A percentile compares a stretch with the other conserved stretches of the same genome.
Evolutionary conservation across 2,113 vertebrate species (phyloP).

Genomic region (Chloropsis hardwickii): DNA sequence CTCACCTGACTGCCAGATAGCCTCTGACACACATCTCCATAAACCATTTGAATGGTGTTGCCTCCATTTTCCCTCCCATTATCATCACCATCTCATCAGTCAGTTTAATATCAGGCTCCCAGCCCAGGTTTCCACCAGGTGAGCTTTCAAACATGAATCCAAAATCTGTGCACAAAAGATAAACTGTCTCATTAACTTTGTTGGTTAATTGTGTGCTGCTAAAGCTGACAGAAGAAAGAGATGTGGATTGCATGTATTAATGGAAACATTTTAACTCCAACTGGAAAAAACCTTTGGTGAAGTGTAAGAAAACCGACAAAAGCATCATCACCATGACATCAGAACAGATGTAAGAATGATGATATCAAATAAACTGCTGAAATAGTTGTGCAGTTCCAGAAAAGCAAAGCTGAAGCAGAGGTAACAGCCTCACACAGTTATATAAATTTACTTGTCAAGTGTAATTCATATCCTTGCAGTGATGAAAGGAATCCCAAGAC

Average conservation of each 20-base stretch:
- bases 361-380: background rate
- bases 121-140: conserved; percentile 93
- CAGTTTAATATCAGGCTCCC: conserved; percentile 97
- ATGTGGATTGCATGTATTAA: background rate
- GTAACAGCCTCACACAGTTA: background rate
- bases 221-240: background rate
- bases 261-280: background rate
- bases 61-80: conserved; percentile 99
- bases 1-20: conserved; percentile 92
- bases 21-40: conserved; percentile 99
- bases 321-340: background rate
- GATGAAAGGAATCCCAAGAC: background rate
- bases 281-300: background rate
- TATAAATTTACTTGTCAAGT: background rate
- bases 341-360: background rate
- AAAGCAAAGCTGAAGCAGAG: background rate
- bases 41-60: conserved; percentile 98
- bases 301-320: background rate
- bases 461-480: background rate
- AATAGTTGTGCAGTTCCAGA: background rate
- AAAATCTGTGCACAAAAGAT: conserved; percentile 81
- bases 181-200: background rate
- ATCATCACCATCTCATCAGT: conserved; percentile 99
- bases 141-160: conserved; percentile 99
- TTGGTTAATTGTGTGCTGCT: background rate